These are phyloP conservation scores for Phylloscopus collybita DNA, from an alignment of 2,797 vertebrate genomes.

Conservation along the genomic window DNA sequence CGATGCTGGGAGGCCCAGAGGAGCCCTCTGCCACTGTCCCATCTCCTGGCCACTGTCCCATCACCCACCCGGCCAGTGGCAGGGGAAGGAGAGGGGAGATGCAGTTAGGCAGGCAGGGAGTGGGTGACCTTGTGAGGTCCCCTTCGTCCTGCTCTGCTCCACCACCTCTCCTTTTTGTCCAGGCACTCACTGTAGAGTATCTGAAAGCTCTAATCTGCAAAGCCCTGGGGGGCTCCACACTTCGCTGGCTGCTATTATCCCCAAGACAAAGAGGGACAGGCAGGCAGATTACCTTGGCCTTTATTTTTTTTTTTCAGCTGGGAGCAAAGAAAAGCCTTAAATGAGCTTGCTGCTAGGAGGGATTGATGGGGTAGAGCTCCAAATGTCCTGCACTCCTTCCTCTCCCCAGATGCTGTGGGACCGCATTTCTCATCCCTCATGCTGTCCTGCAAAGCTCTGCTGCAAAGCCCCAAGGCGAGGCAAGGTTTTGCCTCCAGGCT, in stretches of 20 bases:
- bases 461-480: background rate
- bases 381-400: background rate
- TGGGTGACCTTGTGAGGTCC: background rate
- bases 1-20: background rate
- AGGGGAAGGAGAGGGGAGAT: background rate
- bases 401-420: background rate
- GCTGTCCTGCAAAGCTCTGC: background rate
- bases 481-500: background rate
- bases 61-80: fast-evolving
- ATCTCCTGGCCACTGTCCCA: background rate
- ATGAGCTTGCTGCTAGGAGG: background rate
- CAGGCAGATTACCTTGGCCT: conserved; percentile 59
- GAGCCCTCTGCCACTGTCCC: background rate
- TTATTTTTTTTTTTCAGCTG: conserved; percentile 52
- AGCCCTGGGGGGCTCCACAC: conserved; percentile 38
- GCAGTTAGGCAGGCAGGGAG: background rate
- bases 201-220: conserved; percentile 54
- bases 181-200: conserved; percentile 9
- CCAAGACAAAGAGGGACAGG: conserved; percentile 57
- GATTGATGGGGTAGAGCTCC: background rate
- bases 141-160: background rate
- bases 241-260: conserved; percentile 42
- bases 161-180: conserved; percentile 45
- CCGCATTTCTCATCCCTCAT: background rate
- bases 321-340: conserved; percentile 31